Evolutionary conservation across 2,797 vertebrate genomes (phyloP).

Genomic region (Arnoldichthys spilopterus): DNA sequence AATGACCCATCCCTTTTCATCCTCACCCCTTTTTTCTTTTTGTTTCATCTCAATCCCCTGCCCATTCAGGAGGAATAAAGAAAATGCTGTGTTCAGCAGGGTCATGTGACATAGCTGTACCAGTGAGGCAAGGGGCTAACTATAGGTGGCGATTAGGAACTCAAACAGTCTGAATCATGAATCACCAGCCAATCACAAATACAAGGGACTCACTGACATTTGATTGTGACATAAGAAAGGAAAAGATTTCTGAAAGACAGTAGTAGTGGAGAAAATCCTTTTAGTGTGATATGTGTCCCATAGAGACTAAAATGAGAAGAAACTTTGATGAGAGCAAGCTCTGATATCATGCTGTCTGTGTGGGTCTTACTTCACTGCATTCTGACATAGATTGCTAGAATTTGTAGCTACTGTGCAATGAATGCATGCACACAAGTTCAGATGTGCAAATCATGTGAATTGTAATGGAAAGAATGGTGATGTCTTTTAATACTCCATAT

Average conservation of each 20-base stretch:
- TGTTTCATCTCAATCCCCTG: constrained; percentile 76
- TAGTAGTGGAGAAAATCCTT: not conserved
- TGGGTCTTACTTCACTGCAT: not conserved
- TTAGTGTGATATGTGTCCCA: not conserved
- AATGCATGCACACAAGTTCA: not conserved
- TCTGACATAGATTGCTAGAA: constrained; percentile 1
- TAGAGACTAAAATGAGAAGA: not conserved
- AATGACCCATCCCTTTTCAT: constrained; percentile 58
- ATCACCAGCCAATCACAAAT: constrained; percentile 2
- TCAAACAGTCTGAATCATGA: constrained; percentile 3
- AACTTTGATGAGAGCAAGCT: no score
- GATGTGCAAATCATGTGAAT: not conserved
- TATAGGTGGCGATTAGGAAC: constrained; percentile 39
- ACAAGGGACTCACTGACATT: constrained; percentile 30
- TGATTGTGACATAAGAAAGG: constrained; percentile 10
- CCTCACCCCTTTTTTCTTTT: constrained; percentile 71
- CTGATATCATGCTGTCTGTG: not conserved
- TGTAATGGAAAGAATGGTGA: not conserved
- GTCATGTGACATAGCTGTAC: constrained; percentile 58
- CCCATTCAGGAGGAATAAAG: constrained; percentile 73
- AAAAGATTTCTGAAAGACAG: not conserved
- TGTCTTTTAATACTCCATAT: not conserved
- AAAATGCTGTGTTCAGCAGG: constrained; percentile 75
- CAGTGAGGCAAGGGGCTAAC: constrained; percentile 46
- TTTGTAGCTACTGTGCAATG: not conserved